Evolutionary conservation across 2,888 invertebrate genomes (phyloP), one percentile per base, ranked within the genome.

Genomic region (Sesia apiformis): DNA sequence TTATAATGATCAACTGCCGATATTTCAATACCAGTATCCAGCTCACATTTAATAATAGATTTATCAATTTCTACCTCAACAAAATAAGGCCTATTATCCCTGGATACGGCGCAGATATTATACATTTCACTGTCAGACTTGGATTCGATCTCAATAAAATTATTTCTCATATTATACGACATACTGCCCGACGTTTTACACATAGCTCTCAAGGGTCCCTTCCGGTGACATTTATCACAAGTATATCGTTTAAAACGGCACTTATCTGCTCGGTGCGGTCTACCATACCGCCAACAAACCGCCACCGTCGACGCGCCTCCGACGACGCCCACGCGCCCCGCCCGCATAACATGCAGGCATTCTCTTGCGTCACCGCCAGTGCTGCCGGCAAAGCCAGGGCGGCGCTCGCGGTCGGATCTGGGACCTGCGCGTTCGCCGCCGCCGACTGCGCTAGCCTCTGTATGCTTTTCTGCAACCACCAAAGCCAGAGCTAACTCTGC

Each of bases 21-120:
- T 5, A 60, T 59, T 2, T 55, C 52, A 39, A 58, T 60, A 3
- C 58, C 59, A 0, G 58, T 61, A 46, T 62, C 62, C 3, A 62
- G 53, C 38, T 59, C 57, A 51, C 55, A 60, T 7, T 55, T n/a
- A 23, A 1, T 2, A 23, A 23, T 0, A 58, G n/a, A 4, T n/a
- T 49, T 41, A 41, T 59, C 60, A 0, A 60, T 46, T 1, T 5
- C 4, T 39, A 59, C 38, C 5, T 52, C 40, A 56, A 59, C 53
- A 57, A 53, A 59, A 43, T 53, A 58, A 5, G 58, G 58, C n/a
- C 53, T 56, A 7, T 56, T 40, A 40, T 53, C 56, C 38, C 38
- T 7, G 5, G 40, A 5, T 39, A 43, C 5, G 38, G 49, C 41
- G 8, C 51, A 5, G n/a, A 55, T 57, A 38, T 59, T 57, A 46